Base-by-base conservation (phyloP, 2,888 invertebrate genomes). In the Strigamia maritima region DNA sequence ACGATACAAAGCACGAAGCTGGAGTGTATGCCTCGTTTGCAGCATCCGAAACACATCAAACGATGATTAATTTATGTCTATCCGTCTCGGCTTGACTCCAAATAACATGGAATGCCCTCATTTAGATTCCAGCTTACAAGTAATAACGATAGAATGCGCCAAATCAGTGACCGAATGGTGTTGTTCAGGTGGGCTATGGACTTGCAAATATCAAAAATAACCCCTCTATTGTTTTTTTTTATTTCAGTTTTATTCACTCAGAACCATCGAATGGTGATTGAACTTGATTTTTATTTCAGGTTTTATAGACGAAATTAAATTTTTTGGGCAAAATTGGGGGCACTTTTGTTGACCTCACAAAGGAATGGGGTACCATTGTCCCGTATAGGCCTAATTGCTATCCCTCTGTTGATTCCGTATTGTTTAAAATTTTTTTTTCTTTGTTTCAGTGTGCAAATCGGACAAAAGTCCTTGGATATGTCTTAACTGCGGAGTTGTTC, bases 401-500 rank as follows among this genome's bases (percentile, higher is more conserved):
- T 22, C 22, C 2, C 22, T 19, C 2, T 6, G 60, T 6, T 24
- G 24, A 2, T 78, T 28, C 26, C 14, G 38, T 35, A 7, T 4
- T 79, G 38, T 76, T 38, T 38, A 1, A 31, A 10, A 16, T 19
- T 49, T 31, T 16, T 75, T 78, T 81, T 77, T 78, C 81, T 80
- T 70, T 76, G 78, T 84, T 84, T 77, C 82, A 86, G 86, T 83
- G 75, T 86, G 86, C 82, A 83, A 85, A 65, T 85, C 85, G 79
- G 84, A 84, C 40, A 83, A 91, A 82, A 92, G 91, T 85, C 91
- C 91, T 81, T 93, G 93, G 93, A 87, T 94, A 82, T 94, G 94
- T 84, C 87, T 93, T 82, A 88, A 90, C 80, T 94, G 94, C 86
- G 93, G 93, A 10, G 87, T 88, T 76, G 88, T 93, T 80, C 89